Evolutionary conservation across 2,888 invertebrate species (phyloP).

Genomic region (Amphimallon solstitiale): DNA sequence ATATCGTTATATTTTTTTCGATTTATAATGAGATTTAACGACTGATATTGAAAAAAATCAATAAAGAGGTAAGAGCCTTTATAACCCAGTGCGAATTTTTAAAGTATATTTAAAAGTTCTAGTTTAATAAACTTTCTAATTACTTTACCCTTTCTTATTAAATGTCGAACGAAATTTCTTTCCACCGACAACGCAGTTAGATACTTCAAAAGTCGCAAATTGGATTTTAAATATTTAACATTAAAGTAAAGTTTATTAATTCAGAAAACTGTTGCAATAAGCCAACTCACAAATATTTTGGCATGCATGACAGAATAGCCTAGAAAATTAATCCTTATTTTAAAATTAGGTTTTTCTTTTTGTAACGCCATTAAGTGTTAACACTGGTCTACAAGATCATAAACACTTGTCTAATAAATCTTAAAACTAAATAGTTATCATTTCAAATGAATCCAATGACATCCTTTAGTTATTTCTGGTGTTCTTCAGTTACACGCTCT

Average conservation of each 20-base stretch:
- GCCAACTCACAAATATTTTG: neutral
- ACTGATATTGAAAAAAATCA: neutral
- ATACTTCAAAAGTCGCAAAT: slow-evolving; percentile 32
- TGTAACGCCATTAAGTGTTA: too few species aligned
- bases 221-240: slow-evolving; percentile 39
- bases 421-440: too few species aligned
- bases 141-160: slow-evolving; percentile 37
- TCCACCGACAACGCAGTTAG: slow-evolving; percentile 21
- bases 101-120: slow-evolving; percentile 35
- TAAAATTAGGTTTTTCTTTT: neutral
- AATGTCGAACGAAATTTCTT: slow-evolving; percentile 25
- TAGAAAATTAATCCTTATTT: neutral
- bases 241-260: slow-evolving; percentile 23
- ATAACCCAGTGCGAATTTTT: slow-evolving; percentile 15
- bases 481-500: too few species aligned
- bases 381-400: too few species aligned
- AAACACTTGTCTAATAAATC: too few species aligned
- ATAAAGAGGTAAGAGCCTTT: neutral
- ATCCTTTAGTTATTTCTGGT: too few species aligned
- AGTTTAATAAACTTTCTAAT: slow-evolving; percentile 36
- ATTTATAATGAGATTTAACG: too few species aligned
- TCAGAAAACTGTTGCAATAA: slow-evolving; percentile 6
- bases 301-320: too few species aligned
- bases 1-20: too few species aligned
- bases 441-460: too few species aligned